Evolutionary conservation across 2,113 vertebrate species (phyloP).

Genomic region (Tragelaphus strepsiceros): DNA sequence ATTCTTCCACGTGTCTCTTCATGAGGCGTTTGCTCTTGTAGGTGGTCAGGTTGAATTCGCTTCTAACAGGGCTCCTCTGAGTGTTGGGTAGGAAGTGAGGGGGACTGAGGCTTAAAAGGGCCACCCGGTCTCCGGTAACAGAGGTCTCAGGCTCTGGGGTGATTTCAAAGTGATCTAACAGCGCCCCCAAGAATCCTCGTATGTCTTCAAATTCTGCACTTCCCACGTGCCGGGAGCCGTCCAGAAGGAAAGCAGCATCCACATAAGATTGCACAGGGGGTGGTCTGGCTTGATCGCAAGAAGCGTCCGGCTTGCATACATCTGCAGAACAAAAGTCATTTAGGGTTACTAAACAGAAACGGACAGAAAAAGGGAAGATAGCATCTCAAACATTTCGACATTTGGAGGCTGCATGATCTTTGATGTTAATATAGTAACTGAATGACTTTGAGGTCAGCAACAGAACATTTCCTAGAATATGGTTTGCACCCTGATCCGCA

Average conservation of each 20-base stretch:
- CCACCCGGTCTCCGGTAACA: constrained; percentile 71
- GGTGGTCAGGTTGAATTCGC: constrained; percentile 75
- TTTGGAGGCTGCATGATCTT: neutral
- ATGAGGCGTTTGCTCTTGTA: constrained; percentile 56
- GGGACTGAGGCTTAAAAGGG: constrained; percentile 71
- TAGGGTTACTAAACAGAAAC: neutral
- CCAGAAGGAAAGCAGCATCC: constrained; percentile 76
- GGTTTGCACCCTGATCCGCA: neutral
- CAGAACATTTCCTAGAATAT: neutral
- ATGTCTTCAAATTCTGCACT: constrained; percentile 66
- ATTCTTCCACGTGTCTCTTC: constrained; percentile 66
- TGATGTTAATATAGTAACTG: neutral
- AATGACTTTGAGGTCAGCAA: neutral
- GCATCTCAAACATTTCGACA: neutral
- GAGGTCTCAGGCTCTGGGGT: constrained; percentile 48
- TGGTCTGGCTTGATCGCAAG: constrained; percentile 35
- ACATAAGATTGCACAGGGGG: neutral
- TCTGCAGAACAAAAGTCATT: constrained; percentile 66
- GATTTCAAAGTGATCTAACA: constrained; percentile 74
- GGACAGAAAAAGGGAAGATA: neutral
- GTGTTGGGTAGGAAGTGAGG: constrained; percentile 10
- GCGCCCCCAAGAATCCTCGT: constrained; percentile 63
- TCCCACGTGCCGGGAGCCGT: constrained; percentile 66
- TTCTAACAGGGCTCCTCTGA: constrained; percentile 42
- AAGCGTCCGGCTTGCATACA: constrained; percentile 62